phyloP scores from a whole-genome alignment of 2,888 invertebrate genomes.

The Melipona bicolor region DNA sequence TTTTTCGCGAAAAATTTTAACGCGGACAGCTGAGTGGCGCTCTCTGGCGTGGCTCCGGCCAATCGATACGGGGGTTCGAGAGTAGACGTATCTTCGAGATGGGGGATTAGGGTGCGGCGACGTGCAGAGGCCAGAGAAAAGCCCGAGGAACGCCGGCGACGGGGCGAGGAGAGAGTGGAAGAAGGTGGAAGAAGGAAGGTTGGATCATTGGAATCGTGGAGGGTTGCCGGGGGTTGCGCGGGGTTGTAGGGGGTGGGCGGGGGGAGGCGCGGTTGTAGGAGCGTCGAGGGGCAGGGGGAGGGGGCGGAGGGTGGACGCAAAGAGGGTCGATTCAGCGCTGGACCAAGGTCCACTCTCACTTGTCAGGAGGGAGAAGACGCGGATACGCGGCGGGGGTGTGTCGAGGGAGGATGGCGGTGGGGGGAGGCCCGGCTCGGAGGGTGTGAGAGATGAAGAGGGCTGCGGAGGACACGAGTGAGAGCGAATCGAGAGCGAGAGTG shows the following conservation, averaged over 20 bases:
- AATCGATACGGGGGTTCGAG: constrained; percentile 81
- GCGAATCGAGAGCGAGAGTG: constrained; percentile 82
- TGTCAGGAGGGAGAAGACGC: constrained; percentile 72
- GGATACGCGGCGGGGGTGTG: constrained; percentile 62
- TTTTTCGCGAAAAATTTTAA: constrained; percentile 34
- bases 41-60: constrained; percentile 78
- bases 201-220: constrained; percentile 64
- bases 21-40: constrained; percentile 75
- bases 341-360: constrained; percentile 84
- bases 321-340: constrained; percentile 83
- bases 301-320: constrained; percentile 72
- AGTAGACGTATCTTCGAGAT: constrained; percentile 80
- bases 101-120: constrained; percentile 83
- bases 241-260: constrained; percentile 58
- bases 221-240: constrained; percentile 56
- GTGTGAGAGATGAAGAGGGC: constrained; percentile 62
- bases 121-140: constrained; percentile 77
- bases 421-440: constrained; percentile 25
- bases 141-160: constrained; percentile 67
- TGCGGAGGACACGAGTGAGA: constrained; percentile 74
- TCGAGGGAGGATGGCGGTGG: background rate
- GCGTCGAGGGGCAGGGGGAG: constrained; percentile 58
- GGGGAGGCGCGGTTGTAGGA: no score
- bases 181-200: constrained; percentile 62
- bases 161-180: constrained; percentile 64